Conservation (phyloP, 2,113 vertebrate genomes). For the Tringa solitaria region DNA sequence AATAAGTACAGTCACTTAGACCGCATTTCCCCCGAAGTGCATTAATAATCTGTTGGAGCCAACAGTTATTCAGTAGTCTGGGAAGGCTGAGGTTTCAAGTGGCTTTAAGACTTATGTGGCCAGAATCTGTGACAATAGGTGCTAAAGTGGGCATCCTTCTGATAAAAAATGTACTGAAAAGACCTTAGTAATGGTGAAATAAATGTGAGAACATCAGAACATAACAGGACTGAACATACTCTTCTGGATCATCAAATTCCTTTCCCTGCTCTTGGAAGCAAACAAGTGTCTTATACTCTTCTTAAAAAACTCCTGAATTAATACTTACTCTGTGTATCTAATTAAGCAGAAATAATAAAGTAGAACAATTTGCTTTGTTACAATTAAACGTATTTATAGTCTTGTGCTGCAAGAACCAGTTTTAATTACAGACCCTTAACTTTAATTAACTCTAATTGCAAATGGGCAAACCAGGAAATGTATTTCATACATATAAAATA, state of each 20-base stretch:
- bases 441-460: neutral
- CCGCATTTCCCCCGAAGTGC: neutral
- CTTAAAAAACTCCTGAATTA: neutral
- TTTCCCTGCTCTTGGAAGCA: neutral
- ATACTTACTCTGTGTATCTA: neutral
- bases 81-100: neutral
- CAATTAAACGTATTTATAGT: neutral
- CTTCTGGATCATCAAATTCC: neutral
- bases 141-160: neutral
- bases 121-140: neutral
- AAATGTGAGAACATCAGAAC: neutral
- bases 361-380: neutral
- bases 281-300: neutral
- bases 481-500: neutral
- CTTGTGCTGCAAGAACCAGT: neutral
- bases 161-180: neutral
- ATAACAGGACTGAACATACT: neutral
- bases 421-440: neutral
- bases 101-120: neutral
- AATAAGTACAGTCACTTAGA: neutral
- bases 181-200: neutral
- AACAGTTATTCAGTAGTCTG: neutral
- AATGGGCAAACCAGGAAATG: neutral
- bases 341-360: constrained; percentile 1
- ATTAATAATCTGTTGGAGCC: neutral